Evolutionary conservation across 2,888 invertebrate species (phyloP).

Genomic region (Drosophila infuscata): DNA sequence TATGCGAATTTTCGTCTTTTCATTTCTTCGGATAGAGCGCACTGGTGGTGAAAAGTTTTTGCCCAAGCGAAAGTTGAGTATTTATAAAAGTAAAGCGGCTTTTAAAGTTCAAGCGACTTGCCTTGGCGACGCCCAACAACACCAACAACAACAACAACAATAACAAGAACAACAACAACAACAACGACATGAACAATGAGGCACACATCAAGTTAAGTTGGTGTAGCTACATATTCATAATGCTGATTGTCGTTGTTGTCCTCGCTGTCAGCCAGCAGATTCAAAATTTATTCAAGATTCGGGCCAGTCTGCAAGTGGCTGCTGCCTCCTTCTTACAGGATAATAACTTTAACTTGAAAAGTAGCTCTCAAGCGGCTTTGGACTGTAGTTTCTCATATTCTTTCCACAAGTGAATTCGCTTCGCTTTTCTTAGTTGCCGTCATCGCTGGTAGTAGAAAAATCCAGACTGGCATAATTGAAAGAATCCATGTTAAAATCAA

Average conservation of each 20-base stretch:
- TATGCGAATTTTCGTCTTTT: conserved; percentile 34
- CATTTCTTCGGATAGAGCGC: conserved; percentile 20
- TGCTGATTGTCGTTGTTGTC: conserved; percentile 62
- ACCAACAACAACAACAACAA: conserved; percentile 3
- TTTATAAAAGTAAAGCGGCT: conserved; percentile 73
- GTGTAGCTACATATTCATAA: conserved; percentile 77
- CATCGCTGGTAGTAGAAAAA: background rate
- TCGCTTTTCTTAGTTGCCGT: conserved; percentile 21
- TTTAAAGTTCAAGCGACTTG: conserved; percentile 70
- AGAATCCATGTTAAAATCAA: conserved; percentile 11
- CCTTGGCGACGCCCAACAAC: conserved; percentile 42
- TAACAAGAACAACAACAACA: background rate
- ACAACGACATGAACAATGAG: conserved; percentile 20
- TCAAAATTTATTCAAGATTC: conserved; percentile 76
- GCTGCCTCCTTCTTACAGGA: conserved; percentile 34
- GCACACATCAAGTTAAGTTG: conserved; percentile 63
- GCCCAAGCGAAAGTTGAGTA: conserved; percentile 55
- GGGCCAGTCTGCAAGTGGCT: conserved; percentile 55
- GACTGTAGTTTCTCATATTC: conserved; percentile 48
- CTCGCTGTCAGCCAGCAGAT: conserved; percentile 57
- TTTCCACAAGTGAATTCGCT: conserved; percentile 5
- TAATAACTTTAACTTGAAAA: conserved; percentile 73
- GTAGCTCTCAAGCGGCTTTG: conserved; percentile 70
- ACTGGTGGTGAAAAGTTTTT: conserved; percentile 60
- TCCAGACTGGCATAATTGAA: conserved; percentile 14